Evolutionary conservation across 2,888 invertebrate genomes (phyloP).

Genomic region (Phortica magna): DNA sequence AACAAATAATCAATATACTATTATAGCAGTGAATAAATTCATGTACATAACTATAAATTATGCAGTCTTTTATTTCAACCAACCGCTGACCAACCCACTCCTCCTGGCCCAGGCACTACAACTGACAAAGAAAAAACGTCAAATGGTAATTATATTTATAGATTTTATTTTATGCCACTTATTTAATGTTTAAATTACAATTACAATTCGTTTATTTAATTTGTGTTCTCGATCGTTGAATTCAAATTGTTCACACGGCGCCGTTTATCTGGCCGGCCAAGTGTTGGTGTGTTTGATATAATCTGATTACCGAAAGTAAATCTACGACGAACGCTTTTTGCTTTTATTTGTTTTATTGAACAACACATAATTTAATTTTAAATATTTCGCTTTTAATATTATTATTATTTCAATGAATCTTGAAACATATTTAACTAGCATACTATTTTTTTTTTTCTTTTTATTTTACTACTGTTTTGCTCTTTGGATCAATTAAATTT

Average conservation of each 20-base stretch:
- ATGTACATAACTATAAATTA: not conserved
- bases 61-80: not conserved
- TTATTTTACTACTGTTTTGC: slow-evolving; percentile 40
- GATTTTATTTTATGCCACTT: slow-evolving; percentile 8
- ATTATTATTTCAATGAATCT: slow-evolving; percentile 17
- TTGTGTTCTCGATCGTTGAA: not conserved
- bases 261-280: too few relatives aligned
- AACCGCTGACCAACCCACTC: not conserved
- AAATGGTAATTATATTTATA: not conserved
- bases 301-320: not conserved
- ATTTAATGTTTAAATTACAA: slow-evolving; percentile 18
- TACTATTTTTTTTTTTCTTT: slow-evolving; percentile 39
- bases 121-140: not conserved
- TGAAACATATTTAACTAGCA: slow-evolving; percentile 34
- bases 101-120: not conserved
- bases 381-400: slow-evolving; percentile 1
- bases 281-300: not conserved
- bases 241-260: not conserved
- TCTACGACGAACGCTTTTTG: not conserved
- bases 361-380: slow-evolving; percentile 21
- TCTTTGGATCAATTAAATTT: slow-evolving; percentile 45
- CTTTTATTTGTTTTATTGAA: not conserved
- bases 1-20: not conserved
- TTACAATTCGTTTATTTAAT: not conserved
- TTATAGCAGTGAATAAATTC: not conserved